A percentile compares a stretch with the other conserved stretches of the same genome.
These are phyloP conservation scores for Lampris incognitus DNA, from an alignment of 2,113 vertebrate species.

Conservation along the genomic window DNA sequence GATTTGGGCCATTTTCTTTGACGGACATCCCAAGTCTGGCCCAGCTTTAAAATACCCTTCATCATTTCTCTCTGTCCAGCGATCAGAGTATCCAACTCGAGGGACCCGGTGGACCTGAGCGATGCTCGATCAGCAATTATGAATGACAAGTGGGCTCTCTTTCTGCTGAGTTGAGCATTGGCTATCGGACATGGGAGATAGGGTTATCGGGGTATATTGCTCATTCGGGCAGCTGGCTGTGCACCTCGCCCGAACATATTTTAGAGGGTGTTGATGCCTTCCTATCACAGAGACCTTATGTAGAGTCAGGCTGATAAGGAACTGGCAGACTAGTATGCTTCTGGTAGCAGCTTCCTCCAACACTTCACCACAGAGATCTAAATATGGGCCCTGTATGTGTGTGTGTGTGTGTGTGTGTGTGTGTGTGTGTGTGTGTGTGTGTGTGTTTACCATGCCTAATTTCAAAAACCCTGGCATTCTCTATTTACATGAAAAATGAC, in stretches of 20 bases:
- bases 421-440: neutral
- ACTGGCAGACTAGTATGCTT: constrained; percentile 30
- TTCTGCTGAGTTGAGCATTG: constrained; percentile 60
- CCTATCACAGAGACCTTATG: constrained; percentile 6
- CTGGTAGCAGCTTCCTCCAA: neutral
- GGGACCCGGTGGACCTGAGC: constrained; percentile 50
- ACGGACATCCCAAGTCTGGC: constrained; percentile 40
- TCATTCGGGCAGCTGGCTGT: constrained; percentile 55
- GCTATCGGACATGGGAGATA: constrained; percentile 49
- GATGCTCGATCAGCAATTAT: constrained; percentile 72
- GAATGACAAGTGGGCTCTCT: constrained; percentile 63
- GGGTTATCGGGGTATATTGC: constrained; percentile 28
- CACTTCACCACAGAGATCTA: constrained; percentile 18
- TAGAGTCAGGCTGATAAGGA: constrained; percentile 9
- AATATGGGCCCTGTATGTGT: constrained; percentile 15
- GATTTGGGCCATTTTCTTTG: constrained; percentile 46
- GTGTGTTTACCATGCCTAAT: constrained; percentile 36
- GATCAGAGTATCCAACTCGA: constrained; percentile 70
- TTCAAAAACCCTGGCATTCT: constrained; percentile 60
- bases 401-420: constrained; percentile 34
- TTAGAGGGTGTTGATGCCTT: constrained; percentile 44
- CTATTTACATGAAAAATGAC: constrained; percentile 74
- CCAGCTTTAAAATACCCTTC: constrained; percentile 54
- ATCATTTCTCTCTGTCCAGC: constrained; percentile 65
- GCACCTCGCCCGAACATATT: constrained; percentile 36